Conservation (phyloP, 2,113 vertebrate species). For the Thoracochromis brauschi region DNA sequence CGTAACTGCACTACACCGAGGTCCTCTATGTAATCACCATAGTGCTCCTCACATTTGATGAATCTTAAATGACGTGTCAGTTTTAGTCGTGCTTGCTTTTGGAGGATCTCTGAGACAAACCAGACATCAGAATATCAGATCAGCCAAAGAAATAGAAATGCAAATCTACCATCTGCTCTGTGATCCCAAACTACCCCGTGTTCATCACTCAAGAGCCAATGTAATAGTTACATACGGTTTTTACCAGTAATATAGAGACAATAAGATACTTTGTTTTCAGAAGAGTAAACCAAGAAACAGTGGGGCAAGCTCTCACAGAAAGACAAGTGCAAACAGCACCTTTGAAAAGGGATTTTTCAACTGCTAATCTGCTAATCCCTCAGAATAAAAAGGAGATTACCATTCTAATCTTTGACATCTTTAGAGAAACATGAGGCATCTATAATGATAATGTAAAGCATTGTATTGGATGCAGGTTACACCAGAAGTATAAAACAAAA, state of each 20-base stretch:
- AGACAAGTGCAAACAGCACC: not conserved
- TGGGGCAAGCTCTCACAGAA: not conserved
- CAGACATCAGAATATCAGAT: constrained; percentile 46
- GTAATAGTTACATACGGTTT: not conserved
- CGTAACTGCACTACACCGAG: not conserved
- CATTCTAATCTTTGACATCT: not conserved
- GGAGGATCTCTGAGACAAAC: constrained; percentile 1
- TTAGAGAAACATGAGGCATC: not conserved
- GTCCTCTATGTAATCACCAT: not conserved
- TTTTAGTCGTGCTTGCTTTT: not conserved
- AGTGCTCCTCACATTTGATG: not conserved
- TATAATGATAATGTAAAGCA: not conserved
- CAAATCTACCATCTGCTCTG: constrained; percentile 74
- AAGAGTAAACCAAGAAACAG: not conserved
- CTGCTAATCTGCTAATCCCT: not conserved
- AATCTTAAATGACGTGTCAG: not conserved
- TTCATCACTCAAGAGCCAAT: constrained; percentile 34
- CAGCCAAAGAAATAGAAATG: constrained; percentile 61
- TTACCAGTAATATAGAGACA: not conserved
- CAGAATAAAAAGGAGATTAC: not conserved
- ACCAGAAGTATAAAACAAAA: not conserved
- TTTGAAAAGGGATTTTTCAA: not conserved
- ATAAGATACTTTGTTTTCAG: not conserved
- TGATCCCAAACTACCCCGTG: constrained; percentile 39
- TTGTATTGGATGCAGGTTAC: no score